Conservation (phyloP, 2,888 invertebrate genomes). For the Vannuccia rotundouncinata region DNA sequence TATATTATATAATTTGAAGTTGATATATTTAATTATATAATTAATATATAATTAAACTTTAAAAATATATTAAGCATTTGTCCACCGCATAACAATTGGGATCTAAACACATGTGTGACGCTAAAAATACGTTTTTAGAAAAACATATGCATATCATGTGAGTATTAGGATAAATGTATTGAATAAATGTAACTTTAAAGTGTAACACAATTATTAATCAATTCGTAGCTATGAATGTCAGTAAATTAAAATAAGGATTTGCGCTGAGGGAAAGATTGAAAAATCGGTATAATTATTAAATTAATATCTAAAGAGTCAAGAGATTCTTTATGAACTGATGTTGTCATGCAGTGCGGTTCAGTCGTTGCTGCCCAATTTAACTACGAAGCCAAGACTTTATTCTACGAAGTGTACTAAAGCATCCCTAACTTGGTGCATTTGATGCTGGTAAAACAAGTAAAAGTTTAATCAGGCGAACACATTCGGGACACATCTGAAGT, state of each 20-base stretch:
- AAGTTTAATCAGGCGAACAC: background rate
- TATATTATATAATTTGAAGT: too few relatives aligned
- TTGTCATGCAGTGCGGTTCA: constrained; percentile 10
- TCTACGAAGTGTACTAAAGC: background rate
- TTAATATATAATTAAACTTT: too few relatives aligned
- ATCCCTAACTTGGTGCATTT: background rate
- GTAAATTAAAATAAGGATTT: background rate
- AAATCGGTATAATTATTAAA: background rate
- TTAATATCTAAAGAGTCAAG: background rate
- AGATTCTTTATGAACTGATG: background rate
- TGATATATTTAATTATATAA: too few relatives aligned
- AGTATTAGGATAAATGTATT: too few relatives aligned
- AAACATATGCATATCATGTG: too few relatives aligned
- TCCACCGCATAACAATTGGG: too few relatives aligned
- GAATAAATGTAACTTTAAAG: too few relatives aligned
- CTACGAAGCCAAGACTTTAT: background rate
- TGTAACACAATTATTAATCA: too few relatives aligned
- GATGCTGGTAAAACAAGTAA: constrained; percentile 5
- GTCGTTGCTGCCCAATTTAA: background rate
- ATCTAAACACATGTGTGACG: too few relatives aligned
- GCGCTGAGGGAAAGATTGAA: background rate
- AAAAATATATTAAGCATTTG: too few relatives aligned
- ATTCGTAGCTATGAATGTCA: too few relatives aligned
- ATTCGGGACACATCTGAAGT: background rate
- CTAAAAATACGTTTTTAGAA: too few relatives aligned